phyloP scores from a whole-genome alignment of 2,797 vertebrate genomes.

The Hirundo rustica region DNA sequence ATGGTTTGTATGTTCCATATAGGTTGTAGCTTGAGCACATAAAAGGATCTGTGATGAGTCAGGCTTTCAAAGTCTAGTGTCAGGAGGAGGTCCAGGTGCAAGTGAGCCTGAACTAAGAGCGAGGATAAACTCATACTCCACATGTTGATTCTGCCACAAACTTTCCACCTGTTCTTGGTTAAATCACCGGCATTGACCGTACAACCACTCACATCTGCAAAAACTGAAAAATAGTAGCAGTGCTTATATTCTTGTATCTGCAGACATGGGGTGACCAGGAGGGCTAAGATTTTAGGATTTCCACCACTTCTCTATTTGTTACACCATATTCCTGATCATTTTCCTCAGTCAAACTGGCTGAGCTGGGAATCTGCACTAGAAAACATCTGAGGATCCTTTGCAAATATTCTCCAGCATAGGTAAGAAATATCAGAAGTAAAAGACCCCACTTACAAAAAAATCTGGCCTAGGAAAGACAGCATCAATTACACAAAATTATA shows the following conservation, averaged over 20 bases:
- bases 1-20: background rate
- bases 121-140: background rate
- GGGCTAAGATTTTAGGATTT: background rate
- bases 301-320: background rate
- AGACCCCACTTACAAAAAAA: background rate
- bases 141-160: background rate
- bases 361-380: background rate
- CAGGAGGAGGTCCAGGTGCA: background rate
- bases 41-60: background rate
- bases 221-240: background rate
- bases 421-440: background rate
- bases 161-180: background rate
- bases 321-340: background rate
- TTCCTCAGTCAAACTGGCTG: background rate
- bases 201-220: background rate
- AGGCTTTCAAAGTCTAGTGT: background rate
- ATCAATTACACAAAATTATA: background rate
- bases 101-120: background rate
- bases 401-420: background rate
- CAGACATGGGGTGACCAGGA: background rate
- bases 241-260: background rate
- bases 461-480: background rate
- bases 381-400: background rate
- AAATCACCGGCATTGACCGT: background rate
- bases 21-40: background rate